Evolutionary conservation across 2,797 vertebrate species (phyloP), one percentile per base, ranked within the genome.

Genomic region (Gephyroberyx darwinii): DNA sequence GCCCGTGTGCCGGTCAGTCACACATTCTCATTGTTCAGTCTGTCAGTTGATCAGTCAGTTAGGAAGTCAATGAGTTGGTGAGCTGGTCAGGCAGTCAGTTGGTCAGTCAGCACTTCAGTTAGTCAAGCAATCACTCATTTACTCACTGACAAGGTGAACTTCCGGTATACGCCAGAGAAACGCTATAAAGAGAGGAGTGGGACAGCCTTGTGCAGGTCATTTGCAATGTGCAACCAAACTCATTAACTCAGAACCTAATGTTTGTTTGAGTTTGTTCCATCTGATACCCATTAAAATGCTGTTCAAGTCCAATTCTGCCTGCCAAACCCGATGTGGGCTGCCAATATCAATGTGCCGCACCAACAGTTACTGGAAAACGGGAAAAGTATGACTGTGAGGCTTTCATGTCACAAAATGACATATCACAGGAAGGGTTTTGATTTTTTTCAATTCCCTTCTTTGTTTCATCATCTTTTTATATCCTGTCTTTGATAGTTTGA

Each of bases 241-340:
- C 84, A 87, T 89, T 88, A 91, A 82, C 79, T 78, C 56, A 2
- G n/a, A 70, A 59, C 64, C 69, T 86, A 86, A 82, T 88, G 80
- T 88, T 77, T 89, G 80, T 78, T 69, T 85, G 69, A 78, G 72
- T 74, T 67, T 35, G 82, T 85, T 86, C 75, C 74, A 83, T 83
- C 84, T 84, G 73, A 86, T 86, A 76, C 76, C 84, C 83, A 81
- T 88, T 85, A 88, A 86, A 89, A 71, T 1, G 17, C 57, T 64
- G 84, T 56, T 85, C 30, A 68, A 75, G 62, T 63, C 68, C 82
- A 72, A 82, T 76, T 65, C 77, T 22, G 65, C 70, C 70, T 74
- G 71, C 66, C 65, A 3, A 35, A 54, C 65, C 37, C 69, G 59
- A 20, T 51, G 26, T 3, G 5, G 56, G 43, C 69, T 83, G 77